These are phyloP conservation scores for Siphlonurus alternatus DNA, from an alignment of 2,888 invertebrate genomes.

Conservation along the genomic window DNA sequence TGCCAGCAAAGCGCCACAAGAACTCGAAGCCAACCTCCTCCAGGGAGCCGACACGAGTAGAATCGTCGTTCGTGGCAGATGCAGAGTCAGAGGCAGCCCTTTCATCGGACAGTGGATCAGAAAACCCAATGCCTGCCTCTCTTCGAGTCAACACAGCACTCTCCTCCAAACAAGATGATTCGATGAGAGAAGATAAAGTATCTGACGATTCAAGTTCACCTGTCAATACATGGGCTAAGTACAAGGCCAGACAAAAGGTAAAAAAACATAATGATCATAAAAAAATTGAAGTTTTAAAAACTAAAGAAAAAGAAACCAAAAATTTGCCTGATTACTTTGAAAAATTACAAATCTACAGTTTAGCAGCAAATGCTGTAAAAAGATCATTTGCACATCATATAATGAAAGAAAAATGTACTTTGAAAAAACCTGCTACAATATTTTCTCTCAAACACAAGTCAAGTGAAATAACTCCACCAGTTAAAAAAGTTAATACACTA, in stretches of 20 bases:
- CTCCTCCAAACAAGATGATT: not conserved
- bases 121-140: not conserved
- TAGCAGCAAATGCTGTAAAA: not conserved
- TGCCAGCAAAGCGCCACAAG: slow-evolving; percentile 6
- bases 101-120: too few relatives aligned
- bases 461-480: too few relatives aligned
- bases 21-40: not conserved
- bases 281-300: not conserved
- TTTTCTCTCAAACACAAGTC: too few relatives aligned
- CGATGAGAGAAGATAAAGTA: not conserved
- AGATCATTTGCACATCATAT: not conserved
- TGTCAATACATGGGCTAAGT: not conserved
- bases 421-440: not conserved
- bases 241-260: not conserved
- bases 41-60: not conserved
- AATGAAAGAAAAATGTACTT: not conserved
- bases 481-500: too few relatives aligned
- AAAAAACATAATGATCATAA: not conserved
- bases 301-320: not conserved
- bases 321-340: not conserved
- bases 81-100: not conserved
- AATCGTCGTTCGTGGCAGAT: not conserved
- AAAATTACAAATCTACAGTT: not conserved
- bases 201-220: too few relatives aligned
- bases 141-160: not conserved